Base-by-base conservation (phyloP, 2,888 invertebrate species). In the Drosophila yooni region DNA sequence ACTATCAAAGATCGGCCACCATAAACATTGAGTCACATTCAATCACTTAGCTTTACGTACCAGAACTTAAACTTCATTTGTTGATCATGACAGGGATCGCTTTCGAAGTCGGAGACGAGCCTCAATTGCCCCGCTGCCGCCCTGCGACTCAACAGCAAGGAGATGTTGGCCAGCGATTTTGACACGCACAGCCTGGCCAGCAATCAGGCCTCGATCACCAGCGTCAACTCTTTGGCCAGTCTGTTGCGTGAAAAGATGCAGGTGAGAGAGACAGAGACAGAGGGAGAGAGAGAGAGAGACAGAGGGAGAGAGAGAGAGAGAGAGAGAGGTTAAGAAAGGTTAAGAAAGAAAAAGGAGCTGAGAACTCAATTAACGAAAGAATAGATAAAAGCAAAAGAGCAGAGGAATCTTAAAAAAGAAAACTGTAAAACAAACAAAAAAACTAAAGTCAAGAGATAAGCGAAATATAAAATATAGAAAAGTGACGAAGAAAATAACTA, bases 221-320 rank as follows among this genome's bases (percentile, higher is more conserved):
- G 97, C 53, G 95, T 97, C 82, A 97, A 97, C 93, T 97, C 97
- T 0, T 94, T 97, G 79, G 97, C 97, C 69, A 97, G 97, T 91
- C 93, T 97, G 62, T 94, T 97, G 18, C 95, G 96, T 86, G 97
- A 97, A 91, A 97, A 97, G 93, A 94, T 97, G 82, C 97, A 97
- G 94, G 96, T 96, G 15, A 50, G n/a, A 40, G 8, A 15, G 27
- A 18, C 0, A 6, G 5, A 3, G 7, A 5, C 6, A 7, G 11
- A 0, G 7, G 18, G 34, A 15, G 18, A n/a, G 33, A 15, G 18
- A 13, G 15, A 18, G 27, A 11, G 3, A 36, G 25, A 13, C 1
- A 27, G 2, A 25, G n/a, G 25, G 1, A 40, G 2, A 11, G 3
- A 3, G 1, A 3, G 4, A 31, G n/a, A n/a, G 1, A 40, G 2